Conservation (phyloP, 2,797 vertebrate genomes). For the Uromys caudimaculatus region DNA sequence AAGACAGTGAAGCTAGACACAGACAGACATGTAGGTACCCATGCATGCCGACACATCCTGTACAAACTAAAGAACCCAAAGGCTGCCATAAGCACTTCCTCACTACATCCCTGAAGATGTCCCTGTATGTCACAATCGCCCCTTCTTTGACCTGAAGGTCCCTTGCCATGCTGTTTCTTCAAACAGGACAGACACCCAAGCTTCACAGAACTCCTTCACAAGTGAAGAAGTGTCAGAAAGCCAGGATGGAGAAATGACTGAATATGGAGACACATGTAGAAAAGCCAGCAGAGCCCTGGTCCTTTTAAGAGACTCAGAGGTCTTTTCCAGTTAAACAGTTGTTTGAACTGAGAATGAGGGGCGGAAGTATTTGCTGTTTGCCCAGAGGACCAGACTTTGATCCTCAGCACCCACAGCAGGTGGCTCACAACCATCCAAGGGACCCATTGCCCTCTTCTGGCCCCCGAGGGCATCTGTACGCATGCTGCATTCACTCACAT, state of each 20-base stretch:
- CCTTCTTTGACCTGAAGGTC: not conserved
- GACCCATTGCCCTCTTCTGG: not conserved
- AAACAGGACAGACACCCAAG: not conserved
- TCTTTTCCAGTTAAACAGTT: not conserved
- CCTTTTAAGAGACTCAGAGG: not conserved
- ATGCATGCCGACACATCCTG: not conserved
- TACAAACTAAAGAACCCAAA: not conserved
- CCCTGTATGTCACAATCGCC: not conserved
- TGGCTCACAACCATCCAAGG: not conserved
- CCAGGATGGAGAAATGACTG: not conserved
- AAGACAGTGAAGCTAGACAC: not conserved
- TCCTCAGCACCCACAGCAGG: too few relatives aligned
- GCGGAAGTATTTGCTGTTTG: not conserved
- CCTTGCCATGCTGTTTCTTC: not conserved
- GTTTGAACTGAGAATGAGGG: not conserved
- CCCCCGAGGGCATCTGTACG: not conserved
- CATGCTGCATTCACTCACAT: not conserved
- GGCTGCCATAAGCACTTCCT: not conserved
- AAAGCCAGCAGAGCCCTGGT: not conserved
- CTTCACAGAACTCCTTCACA: not conserved
- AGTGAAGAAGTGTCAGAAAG: not conserved
- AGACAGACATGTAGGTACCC: not conserved
- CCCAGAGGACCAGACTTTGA: too few relatives aligned
- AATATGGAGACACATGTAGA: not conserved
- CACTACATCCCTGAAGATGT: not conserved